Evolutionary conservation across 2,888 invertebrate genomes (phyloP), one percentile per base, ranked within the genome.

Genomic region (Belgica antarctica): DNA sequence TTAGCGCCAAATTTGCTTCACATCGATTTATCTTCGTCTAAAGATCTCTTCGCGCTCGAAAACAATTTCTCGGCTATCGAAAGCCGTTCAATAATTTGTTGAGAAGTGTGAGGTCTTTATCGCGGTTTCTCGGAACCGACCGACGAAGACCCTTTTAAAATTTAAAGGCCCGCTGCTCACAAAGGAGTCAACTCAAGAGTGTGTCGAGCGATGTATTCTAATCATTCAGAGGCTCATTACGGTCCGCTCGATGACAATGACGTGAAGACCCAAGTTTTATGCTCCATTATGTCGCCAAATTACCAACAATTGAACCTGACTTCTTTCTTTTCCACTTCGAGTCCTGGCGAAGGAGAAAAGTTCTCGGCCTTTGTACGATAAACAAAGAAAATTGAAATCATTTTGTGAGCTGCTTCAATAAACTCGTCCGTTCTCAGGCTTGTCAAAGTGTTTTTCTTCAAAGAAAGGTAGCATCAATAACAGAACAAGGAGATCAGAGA

Each of bases 41-140:
- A 34, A 34, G 34, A n/a, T 34, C 7, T 7, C 34, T 34, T 34
- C 41, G 41, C 41, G 15, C 41, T 41, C n/a, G 41, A 41, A 5
- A 15, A 41, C 15, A 41, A 41, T 41, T 10, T 5, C 10, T 41
- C n/a, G 41, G 10, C 15, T 41, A 15, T n/a, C 15, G 2, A 41
- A 10, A 10, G 10, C 12, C 8, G n/a, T 2, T 41, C 41, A n/a
- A 10, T n/a, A n/a, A 41, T 4, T n/a, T n/a, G n/a, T n/a, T 10
- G 5, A 41, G 41, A n/a, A 41, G 36, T 63, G 63, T 63, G 63
- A 63, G 63, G 63, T 63, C 63, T 63, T 25, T 25, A 63, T 63
- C 28, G 63, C 63, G 63, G 3, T 63, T n/a, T 63, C 63, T 22
- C n/a, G 7, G 62, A 62, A 62, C 7, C 15, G 34, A 1, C 28